These are phyloP conservation scores for Myzus persicae DNA, from an alignment of 1,140 invertebrate species.

Conservation along the genomic window DNA sequence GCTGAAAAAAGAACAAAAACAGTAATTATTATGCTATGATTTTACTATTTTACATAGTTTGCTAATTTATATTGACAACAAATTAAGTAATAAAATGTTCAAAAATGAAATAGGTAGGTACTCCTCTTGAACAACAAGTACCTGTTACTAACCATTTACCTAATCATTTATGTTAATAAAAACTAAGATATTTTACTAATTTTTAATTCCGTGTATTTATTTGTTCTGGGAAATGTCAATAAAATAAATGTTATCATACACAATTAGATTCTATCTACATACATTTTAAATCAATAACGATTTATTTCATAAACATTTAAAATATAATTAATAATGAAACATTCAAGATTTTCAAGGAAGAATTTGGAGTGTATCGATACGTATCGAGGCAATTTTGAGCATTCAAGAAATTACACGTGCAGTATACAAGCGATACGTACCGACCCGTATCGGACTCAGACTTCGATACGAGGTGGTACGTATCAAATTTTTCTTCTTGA, in stretches of 20 bases:
- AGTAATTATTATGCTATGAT: background rate
- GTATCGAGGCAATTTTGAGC: too few relatives aligned
- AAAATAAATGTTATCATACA: background rate
- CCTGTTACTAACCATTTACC: too few relatives aligned
- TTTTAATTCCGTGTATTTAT: too few relatives aligned
- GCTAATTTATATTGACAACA: background rate
- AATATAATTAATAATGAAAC: background rate
- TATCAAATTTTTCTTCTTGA: too few relatives aligned
- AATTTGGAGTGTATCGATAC: too few relatives aligned
- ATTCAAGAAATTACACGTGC: too few relatives aligned
- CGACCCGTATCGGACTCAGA: too few relatives aligned
- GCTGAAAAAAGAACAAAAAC: constrained; percentile 30
- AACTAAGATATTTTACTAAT: too few relatives aligned
- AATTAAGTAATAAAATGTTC: background rate
- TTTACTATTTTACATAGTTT: background rate
- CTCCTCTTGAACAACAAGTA: background rate
- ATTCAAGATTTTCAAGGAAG: too few relatives aligned
- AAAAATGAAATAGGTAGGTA: background rate
- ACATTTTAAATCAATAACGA: background rate
- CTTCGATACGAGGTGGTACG: too few relatives aligned
- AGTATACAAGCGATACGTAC: too few relatives aligned
- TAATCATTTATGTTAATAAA: background rate
- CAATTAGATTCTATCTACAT: background rate
- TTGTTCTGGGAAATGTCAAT: background rate
- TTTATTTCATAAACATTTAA: background rate